These are phyloP conservation scores for Pseudonaja textilis DNA, from an alignment of 2,113 vertebrate genomes.

Conservation along the genomic window DNA sequence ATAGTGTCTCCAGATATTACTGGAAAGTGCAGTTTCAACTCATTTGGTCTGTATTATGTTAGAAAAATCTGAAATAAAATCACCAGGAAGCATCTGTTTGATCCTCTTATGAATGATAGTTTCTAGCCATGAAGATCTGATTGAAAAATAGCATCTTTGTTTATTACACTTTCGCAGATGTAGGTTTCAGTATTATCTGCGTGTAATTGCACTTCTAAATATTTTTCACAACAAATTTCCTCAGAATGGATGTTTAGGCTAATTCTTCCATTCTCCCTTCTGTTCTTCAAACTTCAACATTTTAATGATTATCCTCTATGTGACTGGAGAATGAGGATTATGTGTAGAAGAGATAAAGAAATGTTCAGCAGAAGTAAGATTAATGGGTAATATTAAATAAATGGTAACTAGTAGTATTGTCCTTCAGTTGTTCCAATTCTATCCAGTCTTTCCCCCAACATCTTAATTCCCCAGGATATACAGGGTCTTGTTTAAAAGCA, in stretches of 20 bases:
- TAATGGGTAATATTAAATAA: neutral
- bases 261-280: neutral
- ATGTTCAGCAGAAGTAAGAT: neutral
- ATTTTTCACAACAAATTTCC: neutral
- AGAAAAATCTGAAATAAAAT: neutral
- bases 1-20: neutral
- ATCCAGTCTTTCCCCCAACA: neutral
- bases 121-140: neutral
- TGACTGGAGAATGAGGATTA: neutral
- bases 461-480: slow-evolving; percentile 29
- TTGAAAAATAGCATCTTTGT: neutral
- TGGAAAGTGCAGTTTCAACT: neutral
- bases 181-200: neutral
- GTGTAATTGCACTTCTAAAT: neutral
- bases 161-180: neutral
- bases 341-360: slow-evolving; percentile 9
- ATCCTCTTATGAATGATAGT: neutral
- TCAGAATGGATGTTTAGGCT: neutral
- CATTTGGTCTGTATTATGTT: neutral
- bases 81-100: neutral
- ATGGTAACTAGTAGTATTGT: neutral
- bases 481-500: slow-evolving; percentile 63
- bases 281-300: neutral
- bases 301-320: neutral
- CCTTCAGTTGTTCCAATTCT: neutral